These are phyloP conservation scores for Dioctria linearis DNA, from an alignment of 2,888 invertebrate genomes.

Conservation along the genomic window DNA sequence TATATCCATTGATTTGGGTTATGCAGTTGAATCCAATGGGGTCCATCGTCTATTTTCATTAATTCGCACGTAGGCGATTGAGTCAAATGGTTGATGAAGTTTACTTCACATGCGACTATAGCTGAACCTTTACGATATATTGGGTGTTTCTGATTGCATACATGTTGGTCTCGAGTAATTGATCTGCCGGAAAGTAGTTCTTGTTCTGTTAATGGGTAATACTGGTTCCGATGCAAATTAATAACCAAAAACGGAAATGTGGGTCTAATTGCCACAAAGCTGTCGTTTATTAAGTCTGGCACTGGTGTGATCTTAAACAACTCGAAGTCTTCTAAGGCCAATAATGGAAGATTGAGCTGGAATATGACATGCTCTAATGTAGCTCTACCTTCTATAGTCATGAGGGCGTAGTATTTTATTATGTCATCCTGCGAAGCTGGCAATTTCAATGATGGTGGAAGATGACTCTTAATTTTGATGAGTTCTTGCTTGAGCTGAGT, in stretches of 20 bases:
- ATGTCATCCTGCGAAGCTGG: too few relatives aligned
- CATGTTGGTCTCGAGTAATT: background rate
- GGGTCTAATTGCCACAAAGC: background rate
- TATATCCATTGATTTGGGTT: constrained; percentile 4
- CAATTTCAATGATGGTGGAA: too few relatives aligned
- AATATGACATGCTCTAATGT: constrained; percentile 60
- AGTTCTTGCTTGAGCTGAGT: too few relatives aligned
- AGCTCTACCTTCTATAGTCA: background rate
- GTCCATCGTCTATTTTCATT: background rate
- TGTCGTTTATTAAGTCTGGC: background rate
- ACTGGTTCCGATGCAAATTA: background rate
- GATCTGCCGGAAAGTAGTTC: background rate
- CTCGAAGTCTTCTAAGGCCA: constrained; percentile 38
- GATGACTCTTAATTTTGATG: too few relatives aligned
- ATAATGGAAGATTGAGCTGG: constrained; percentile 61
- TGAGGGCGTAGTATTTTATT: too few relatives aligned
- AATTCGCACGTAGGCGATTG: background rate
- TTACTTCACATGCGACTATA: background rate
- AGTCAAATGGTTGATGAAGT: background rate
- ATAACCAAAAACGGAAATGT: background rate
- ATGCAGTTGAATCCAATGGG: background rate
- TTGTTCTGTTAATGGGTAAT: background rate
- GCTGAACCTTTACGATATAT: background rate
- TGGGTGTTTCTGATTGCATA: background rate
- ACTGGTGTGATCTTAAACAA: constrained; percentile 6